phyloP scores from a whole-genome alignment of 1,140 invertebrate species.

The Drosophila cardini region DNA sequence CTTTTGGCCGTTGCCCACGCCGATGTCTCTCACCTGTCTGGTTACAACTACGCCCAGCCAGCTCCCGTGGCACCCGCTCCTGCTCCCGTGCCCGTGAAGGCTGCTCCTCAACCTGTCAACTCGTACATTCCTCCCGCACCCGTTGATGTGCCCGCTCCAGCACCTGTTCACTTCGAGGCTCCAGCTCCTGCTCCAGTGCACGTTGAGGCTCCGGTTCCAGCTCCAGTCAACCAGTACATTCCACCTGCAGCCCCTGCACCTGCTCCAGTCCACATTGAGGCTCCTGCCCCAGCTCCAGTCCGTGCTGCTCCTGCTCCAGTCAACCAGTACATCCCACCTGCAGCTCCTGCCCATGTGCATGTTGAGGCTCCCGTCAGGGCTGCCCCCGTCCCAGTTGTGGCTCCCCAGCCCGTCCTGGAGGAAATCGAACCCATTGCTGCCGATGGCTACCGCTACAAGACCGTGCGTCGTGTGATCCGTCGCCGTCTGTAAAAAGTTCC shows the following conservation, averaged over 20 bases:
- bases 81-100: conserved; percentile 39
- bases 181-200: conserved; percentile 25
- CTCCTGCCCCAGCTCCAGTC: not conserved
- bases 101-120: conserved; percentile 47
- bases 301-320: conserved; percentile 35
- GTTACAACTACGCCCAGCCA: conserved; percentile 70
- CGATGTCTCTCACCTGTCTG: conserved; percentile 78
- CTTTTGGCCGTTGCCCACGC: conserved; percentile 76
- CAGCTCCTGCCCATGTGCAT: not conserved
- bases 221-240: conserved; percentile 46
- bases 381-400: conserved; percentile 43
- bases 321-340: conserved; percentile 24
- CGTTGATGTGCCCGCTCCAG: conserved; percentile 53
- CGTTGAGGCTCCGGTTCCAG: conserved; percentile 21
- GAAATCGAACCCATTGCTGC: conserved; percentile 69
- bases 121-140: conserved; percentile 53
- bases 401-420: conserved; percentile 68
- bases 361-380: conserved; percentile 7
- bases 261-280: conserved; percentile 41
- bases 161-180: conserved; percentile 36
- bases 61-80: conserved; percentile 48
- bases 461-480: conserved; percentile 68
- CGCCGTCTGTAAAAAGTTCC: conserved; percentile 58
- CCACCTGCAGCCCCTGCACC: conserved; percentile 39
- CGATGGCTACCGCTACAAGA: conserved; percentile 78